Conservation (phyloP, 2,113 vertebrate species). For the Eubucco bourcierii region DNA sequence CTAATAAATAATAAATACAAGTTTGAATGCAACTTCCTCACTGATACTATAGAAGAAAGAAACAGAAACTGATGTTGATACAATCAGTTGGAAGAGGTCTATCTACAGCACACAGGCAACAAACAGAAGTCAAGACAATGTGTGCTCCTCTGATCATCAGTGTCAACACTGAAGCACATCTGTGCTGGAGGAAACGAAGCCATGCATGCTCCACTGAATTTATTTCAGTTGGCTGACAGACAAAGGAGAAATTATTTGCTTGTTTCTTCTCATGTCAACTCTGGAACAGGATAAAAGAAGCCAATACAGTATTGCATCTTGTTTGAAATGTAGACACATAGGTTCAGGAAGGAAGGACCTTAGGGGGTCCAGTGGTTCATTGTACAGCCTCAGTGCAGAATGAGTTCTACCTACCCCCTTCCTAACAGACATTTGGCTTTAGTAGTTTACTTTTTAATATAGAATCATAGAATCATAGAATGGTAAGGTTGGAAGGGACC, state of each 20-base stretch:
- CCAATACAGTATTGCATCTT: background rate
- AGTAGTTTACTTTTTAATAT: no score
- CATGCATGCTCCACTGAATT: background rate
- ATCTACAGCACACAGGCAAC: background rate
- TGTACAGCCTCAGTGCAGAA: background rate
- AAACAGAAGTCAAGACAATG: background rate
- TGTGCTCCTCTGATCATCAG: background rate
- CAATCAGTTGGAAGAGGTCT: background rate
- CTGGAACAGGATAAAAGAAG: slow-evolving; percentile 32
- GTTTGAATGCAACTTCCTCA: background rate
- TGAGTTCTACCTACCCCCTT: background rate
- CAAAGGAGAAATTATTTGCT: background rate
- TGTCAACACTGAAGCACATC: background rate
- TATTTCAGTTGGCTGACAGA: slow-evolving; percentile 6
- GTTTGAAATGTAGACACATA: background rate
- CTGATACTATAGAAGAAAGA: background rate
- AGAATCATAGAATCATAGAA: no score
- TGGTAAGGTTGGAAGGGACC: no score
- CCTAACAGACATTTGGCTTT: background rate
- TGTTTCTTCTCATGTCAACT: background rate
- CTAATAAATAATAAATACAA: background rate
- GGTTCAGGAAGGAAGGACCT: background rate
- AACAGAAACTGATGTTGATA: background rate
- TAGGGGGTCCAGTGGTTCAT: background rate
- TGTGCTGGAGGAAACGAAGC: background rate